phyloP scores from a whole-genome alignment of 2,888 invertebrate genomes.

The Drosophila pegasa region DNA sequence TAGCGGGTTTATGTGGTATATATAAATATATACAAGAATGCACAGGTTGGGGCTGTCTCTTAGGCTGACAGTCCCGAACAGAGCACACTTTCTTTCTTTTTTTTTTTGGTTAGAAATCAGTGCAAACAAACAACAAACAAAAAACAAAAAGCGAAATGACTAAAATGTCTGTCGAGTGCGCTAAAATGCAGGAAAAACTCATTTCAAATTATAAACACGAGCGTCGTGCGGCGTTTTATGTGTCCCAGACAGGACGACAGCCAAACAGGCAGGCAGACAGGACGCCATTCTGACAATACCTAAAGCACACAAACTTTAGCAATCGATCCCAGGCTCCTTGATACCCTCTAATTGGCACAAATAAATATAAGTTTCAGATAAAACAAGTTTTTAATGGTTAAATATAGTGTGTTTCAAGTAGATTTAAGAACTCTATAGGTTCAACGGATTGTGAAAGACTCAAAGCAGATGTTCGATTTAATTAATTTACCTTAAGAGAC shows the following conservation, averaged over 20 bases:
- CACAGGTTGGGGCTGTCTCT: not conserved
- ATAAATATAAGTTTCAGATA: not conserved
- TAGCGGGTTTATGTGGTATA: too few species aligned
- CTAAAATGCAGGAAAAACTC: slow-evolving; percentile 72
- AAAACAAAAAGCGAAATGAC: too few species aligned
- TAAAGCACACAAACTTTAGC: slow-evolving; percentile 24
- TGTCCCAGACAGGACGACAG: slow-evolving; percentile 38
- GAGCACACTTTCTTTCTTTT: slow-evolving; percentile 4
- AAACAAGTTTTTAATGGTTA: not conserved
- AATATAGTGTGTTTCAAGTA: not conserved
- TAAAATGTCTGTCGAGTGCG: slow-evolving; percentile 52
- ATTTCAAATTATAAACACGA: slow-evolving; percentile 78
- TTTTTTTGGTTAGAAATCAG: slow-evolving; percentile 59
- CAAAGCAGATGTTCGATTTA: too few species aligned
- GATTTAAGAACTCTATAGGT: not conserved
- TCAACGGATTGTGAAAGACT: too few species aligned
- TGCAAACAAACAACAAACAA: slow-evolving; percentile 45
- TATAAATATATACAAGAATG: not conserved
- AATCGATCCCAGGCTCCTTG: not conserved
- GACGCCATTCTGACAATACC: slow-evolving; percentile 16
- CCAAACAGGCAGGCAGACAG: slow-evolving; percentile 6
- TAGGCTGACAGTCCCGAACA: not conserved
- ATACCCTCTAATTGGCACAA: slow-evolving; percentile 11
- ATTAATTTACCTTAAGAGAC: too few species aligned
- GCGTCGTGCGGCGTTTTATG: slow-evolving; percentile 47